A percentile compares a stretch with the other conserved stretches of the same genome.
Conservation (phyloP, 2,797 vertebrate genomes). For the Lithobates pipiens region DNA sequence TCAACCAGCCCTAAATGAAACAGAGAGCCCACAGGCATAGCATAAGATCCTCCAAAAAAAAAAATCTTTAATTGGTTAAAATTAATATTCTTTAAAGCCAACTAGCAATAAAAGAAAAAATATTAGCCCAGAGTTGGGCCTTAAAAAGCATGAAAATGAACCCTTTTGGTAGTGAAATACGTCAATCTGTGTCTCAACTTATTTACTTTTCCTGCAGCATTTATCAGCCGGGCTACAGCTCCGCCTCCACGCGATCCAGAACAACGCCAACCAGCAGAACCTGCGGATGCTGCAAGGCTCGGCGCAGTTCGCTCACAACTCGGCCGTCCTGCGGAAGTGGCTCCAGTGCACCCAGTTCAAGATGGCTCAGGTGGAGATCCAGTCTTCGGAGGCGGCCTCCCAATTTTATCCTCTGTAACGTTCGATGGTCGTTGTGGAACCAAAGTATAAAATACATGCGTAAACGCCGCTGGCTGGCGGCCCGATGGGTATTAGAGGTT, state of each 20-base stretch:
- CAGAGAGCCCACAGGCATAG: no score
- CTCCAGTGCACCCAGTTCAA: conserved; percentile 98
- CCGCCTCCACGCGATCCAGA: conserved; percentile 97
- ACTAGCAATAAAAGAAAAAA: no score
- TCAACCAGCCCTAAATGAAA: no score
- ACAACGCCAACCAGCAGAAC: conserved; percentile 93
- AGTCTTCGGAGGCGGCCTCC: conserved; percentile 97
- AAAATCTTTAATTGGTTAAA: no score
- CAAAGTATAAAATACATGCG: no score
- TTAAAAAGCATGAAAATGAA: no score
- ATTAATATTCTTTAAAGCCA: no score
- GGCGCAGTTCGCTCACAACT: conserved; percentile 79
- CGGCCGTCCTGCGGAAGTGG: conserved; percentile 93
- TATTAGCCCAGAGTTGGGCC: no score
- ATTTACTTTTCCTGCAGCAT: conserved; percentile 77
- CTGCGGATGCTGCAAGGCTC: conserved; percentile 84
- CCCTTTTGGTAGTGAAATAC: not conserved
- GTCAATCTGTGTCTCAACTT: not conserved
- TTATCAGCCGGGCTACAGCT: conserved; percentile 95
- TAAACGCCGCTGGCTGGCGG: no score
- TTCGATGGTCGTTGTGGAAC: not conserved
- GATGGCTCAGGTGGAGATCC: conserved; percentile 99
- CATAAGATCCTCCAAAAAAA: no score
- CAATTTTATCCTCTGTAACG: conserved; percentile 96
- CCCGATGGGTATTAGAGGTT: no score